Evolutionary conservation across 2,113 vertebrate species (phyloP).

Genomic region (Scolopax mira): DNA sequence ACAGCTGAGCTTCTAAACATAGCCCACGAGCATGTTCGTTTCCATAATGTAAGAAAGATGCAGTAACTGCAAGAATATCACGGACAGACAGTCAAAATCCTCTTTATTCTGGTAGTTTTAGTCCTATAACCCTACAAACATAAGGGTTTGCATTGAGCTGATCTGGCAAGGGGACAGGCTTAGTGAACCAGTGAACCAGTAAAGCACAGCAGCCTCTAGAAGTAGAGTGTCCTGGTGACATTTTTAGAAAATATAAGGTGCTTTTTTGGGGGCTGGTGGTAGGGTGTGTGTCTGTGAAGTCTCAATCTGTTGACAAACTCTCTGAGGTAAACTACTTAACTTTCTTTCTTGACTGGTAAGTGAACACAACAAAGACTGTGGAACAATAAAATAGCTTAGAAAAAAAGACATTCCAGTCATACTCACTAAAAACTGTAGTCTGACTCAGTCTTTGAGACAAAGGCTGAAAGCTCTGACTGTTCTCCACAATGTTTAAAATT

Average conservation of each 20-base stretch:
- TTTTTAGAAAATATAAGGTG: not conserved
- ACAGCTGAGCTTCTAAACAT: too few species aligned
- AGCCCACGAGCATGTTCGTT: too few species aligned
- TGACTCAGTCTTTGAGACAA: constrained; percentile 85
- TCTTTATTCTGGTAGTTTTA: too few species aligned
- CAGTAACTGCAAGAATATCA: too few species aligned
- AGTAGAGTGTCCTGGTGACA: not conserved
- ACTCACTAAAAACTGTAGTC: constrained; percentile 84
- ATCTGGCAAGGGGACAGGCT: too few species aligned
- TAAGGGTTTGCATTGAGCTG: too few species aligned
- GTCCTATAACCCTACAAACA: too few species aligned
- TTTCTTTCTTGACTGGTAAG: not conserved
- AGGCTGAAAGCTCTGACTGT: constrained; percentile 90
- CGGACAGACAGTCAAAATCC: too few species aligned
- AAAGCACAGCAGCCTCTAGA: not conserved
- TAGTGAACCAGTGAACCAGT: too few species aligned
- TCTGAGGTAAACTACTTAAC: not conserved
- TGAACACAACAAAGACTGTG: not conserved
- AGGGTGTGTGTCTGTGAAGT: not conserved
- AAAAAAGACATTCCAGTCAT: constrained; percentile 5
- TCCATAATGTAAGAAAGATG: too few species aligned
- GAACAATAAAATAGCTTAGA: not conserved
- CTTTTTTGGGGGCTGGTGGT: not conserved
- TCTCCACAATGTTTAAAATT: constrained; percentile 94
- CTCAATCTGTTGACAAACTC: not conserved